Base-by-base conservation (phyloP, 2,113 vertebrate species). In the Xenus cinereus region DNA sequence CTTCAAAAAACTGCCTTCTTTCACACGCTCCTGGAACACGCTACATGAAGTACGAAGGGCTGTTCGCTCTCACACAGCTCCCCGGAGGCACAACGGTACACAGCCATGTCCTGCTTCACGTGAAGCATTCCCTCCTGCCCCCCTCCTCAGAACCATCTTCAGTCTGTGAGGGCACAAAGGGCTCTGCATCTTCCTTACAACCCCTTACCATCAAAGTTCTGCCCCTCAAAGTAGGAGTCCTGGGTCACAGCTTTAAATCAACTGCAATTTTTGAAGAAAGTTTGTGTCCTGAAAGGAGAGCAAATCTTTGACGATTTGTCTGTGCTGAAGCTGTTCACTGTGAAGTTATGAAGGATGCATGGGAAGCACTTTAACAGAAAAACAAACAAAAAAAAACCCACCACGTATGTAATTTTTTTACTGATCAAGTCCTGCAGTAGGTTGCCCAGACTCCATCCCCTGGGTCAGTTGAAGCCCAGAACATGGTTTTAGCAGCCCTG, bases 21-120 rank as follows among this genome's bases (percentile, higher is more conserved):
- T n/a, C 43, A 45, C 59, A 67, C 7, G 17, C 22, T 17, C 33
- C 41, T n/a, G 24, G 43, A 68, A 60, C 23, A 39, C 6, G 17
- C 39, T 14, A 43, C 17, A 6, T 1, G 2, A 78, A 27, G 2
- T 12, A 6, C 2, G 3, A 78, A 27, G 2, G 0, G 23, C n/a
- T 80, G 50, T 39, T 27, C 28, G 19, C 30, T 28, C 51, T 53
- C 51, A 53, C 26, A 9, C 51, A 53, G 51, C 14, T 53, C 51
- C 12, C 51, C 14, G 7, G 51, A 53, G 51, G 26, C 51, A 53
- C 51, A 4, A 26, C 7, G 14, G 8, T 28, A 26, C 23, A 48
- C 3, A n/a, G 20, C 16, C 30, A 41, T 0, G 8, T 15, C 13
- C 48, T 51, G 21, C 24, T 63, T 21, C 48, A 37, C 6, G 10